Percentiles rank a stretch among this genome's conserved stretches.
Conservation (phyloP, 2,888 invertebrate species). For the Campaea margaritaria region DNA sequence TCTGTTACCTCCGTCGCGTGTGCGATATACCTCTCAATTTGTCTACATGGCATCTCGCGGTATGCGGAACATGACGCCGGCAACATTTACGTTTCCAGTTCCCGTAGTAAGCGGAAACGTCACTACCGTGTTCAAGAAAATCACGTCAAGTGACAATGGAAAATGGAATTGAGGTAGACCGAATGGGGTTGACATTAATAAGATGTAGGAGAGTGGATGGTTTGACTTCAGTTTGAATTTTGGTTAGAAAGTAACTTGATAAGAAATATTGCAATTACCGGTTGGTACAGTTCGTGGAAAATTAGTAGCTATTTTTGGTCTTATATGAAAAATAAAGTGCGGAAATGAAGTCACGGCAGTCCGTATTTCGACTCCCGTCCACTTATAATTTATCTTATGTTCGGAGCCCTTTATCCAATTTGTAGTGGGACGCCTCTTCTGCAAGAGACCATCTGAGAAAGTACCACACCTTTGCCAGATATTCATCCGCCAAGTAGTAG, state of each 20-base stretch:
- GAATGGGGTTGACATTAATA: constrained; percentile 40
- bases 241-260: background rate
- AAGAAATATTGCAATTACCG: too few relatives aligned
- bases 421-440: too few relatives aligned
- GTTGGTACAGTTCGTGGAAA: too few relatives aligned
- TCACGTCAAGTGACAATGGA: constrained; percentile 65
- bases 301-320: too few relatives aligned
- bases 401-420: too few relatives aligned
- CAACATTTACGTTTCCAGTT: constrained; percentile 66
- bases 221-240: background rate
- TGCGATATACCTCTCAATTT: constrained; percentile 61
- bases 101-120: constrained; percentile 60
- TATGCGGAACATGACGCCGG: constrained; percentile 63
- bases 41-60: constrained; percentile 51
- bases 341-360: too few relatives aligned
- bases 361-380: too few relatives aligned
- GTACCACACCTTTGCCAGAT: too few relatives aligned
- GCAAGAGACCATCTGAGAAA: too few relatives aligned
- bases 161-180: constrained; percentile 56
- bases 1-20: constrained; percentile 19
- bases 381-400: too few relatives aligned
- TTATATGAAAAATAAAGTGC: too few relatives aligned
- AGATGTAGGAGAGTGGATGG: constrained; percentile 50
- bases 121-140: constrained; percentile 61
- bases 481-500: too few relatives aligned